These are phyloP conservation scores for Berghia stephanieae DNA, from an alignment of 1,140 invertebrate species.

Conservation along the genomic window DNA sequence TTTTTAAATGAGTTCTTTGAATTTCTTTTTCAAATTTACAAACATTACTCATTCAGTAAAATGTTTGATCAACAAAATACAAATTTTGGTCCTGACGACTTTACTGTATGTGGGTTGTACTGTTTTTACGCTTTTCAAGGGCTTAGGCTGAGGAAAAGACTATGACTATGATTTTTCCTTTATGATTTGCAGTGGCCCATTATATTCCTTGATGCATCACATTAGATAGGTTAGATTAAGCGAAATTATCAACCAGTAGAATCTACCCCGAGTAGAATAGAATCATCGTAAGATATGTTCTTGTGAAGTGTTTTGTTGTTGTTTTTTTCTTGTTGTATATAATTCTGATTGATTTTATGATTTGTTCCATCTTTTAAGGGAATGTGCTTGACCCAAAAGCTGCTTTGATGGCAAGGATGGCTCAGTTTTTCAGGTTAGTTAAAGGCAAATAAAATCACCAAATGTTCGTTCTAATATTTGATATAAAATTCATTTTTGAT, in stretches of 20 bases:
- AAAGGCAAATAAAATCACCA: background rate
- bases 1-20: no score
- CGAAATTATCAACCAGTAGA: background rate
- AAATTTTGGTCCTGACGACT: no score
- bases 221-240: background rate
- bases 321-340: background rate
- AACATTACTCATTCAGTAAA: no score
- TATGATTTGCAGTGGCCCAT: no score
- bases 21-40: no score
- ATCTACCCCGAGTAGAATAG: background rate
- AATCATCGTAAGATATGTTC: background rate
- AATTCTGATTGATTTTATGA: background rate
- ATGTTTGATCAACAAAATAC: no score
- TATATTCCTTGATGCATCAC: background rate
- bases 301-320: background rate
- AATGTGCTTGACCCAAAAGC: conserved; percentile 50
- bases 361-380: conserved; percentile 39
- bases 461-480: background rate
- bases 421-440: conserved; percentile 55
- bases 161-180: no score
- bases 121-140: no score
- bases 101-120: no score
- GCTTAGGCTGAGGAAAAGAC: no score
- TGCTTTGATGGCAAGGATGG: conserved; percentile 47
- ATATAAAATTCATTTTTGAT: background rate